Conservation (phyloP, 2,888 invertebrate species). For the Dermolepida albohirtum region DNA sequence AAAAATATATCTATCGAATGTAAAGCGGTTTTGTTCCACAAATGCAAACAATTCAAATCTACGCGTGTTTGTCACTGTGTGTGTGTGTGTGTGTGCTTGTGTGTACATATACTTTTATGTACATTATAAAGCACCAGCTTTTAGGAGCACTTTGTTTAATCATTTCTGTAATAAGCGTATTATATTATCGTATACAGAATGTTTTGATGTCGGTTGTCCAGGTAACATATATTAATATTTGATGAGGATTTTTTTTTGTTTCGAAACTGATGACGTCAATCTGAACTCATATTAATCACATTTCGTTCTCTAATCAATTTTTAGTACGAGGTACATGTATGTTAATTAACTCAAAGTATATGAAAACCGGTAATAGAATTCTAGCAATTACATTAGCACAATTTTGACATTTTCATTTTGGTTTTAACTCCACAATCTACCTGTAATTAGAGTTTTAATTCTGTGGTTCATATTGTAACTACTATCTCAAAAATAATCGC, state of each 20-base stretch:
- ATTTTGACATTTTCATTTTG: no score
- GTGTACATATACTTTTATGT: neutral
- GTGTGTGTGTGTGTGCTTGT: neutral
- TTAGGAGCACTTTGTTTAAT: slow-evolving; percentile 31
- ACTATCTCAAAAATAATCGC: no score
- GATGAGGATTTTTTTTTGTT: slow-evolving; percentile 20
- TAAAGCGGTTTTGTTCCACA: no score
- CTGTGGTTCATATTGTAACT: no score
- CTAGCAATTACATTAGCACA: no score
- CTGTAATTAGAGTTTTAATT: no score
- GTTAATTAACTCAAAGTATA: no score
- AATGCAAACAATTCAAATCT: no score
- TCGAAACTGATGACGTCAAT: slow-evolving; percentile 7
- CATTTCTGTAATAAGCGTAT: slow-evolving; percentile 7
- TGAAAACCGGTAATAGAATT: no score
- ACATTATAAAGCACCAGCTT: slow-evolving; percentile 12
- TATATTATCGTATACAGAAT: neutral
- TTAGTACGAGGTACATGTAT: no score
- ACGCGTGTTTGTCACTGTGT: neutral
- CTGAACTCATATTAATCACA: slow-evolving; percentile 15
- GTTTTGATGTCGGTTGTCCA: slow-evolving; percentile 29
- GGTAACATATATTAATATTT: slow-evolving; percentile 30
- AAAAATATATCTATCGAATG: no score
- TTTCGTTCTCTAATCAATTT: neutral
- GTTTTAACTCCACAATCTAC: no score